Conservation (phyloP, 2,113 vertebrate genomes). For the Carollia perspicillata region DNA sequence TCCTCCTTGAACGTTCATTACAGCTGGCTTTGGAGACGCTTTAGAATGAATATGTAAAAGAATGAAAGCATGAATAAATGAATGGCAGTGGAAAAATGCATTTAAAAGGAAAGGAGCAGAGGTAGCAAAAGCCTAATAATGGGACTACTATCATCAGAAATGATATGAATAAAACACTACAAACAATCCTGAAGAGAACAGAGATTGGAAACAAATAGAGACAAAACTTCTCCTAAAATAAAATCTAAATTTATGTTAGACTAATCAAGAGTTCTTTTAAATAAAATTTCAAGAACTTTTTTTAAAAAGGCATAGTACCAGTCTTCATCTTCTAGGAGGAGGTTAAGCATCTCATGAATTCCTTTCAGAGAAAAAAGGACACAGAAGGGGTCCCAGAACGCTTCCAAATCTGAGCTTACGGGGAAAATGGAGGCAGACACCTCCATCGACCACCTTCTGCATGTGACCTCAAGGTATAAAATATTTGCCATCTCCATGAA, state of each 20-base stretch:
- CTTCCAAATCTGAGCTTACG: neutral
- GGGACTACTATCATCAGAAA: neutral
- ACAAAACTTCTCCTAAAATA: neutral
- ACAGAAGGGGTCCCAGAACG: neutral
- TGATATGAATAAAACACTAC: neutral
- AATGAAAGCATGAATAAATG: neutral
- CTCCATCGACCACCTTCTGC: neutral
- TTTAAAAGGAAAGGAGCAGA: neutral
- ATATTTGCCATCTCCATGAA: neutral
- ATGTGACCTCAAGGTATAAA: neutral
- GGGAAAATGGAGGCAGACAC: neutral
- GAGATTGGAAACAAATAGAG: neutral
- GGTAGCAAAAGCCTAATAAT: neutral
- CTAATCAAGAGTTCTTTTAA: neutral
- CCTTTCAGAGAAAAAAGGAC: neutral
- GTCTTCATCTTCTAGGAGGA: neutral
- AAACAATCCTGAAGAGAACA: neutral
- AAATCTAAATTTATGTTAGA: neutral
- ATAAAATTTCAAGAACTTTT: neutral
- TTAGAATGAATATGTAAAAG: neutral
- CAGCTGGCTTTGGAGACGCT: neutral
- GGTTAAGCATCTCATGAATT: neutral
- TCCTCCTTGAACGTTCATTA: accelerated
- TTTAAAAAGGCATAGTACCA: neutral
- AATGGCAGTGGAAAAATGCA: neutral